Evolutionary conservation across 2,888 invertebrate species (phyloP).

Genomic region (Hoplodrina blanda): DNA sequence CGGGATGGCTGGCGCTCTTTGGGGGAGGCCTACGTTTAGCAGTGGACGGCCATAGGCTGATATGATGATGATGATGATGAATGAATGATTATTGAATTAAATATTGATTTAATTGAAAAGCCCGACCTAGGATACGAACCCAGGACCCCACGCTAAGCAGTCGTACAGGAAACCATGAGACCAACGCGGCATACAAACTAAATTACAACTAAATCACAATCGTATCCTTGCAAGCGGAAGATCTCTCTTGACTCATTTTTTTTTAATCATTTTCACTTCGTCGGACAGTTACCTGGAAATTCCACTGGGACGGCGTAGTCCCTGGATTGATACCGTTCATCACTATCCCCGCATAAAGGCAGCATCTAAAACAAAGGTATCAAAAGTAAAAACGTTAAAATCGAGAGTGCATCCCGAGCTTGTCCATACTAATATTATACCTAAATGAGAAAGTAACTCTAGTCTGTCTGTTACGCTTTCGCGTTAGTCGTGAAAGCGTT

Average conservation of each 20-base stretch:
- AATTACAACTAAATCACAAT: not conserved
- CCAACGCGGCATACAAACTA: no score
- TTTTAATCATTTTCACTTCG: slow-evolving; percentile 2
- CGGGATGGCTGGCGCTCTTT: no score
- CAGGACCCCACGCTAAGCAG: no score
- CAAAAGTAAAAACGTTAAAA: slow-evolving; percentile 7
- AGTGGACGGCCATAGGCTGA: no score
- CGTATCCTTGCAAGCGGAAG: not conserved
- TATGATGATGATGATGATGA: no score
- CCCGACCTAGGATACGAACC: no score
- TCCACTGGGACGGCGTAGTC: slow-evolving; percentile 95
- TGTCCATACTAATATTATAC: not conserved
- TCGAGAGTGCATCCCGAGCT: not conserved
- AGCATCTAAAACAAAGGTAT: slow-evolving; percentile 90
- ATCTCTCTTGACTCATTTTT: not conserved
- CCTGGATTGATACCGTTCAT: slow-evolving; percentile 95
- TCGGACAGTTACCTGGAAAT: slow-evolving; percentile 79
- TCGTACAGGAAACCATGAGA: no score
- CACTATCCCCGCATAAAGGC: slow-evolving; percentile 94
- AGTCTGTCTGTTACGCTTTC: no score
- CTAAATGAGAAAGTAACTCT: not conserved
- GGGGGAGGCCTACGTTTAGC: no score
- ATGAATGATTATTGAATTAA: no score
- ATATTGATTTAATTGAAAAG: no score
- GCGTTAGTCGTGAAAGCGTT: no score